These are phyloP conservation scores for Clarias macrocephalus DNA, from an alignment of 2,113 vertebrate genomes.

Conservation along the genomic window DNA sequence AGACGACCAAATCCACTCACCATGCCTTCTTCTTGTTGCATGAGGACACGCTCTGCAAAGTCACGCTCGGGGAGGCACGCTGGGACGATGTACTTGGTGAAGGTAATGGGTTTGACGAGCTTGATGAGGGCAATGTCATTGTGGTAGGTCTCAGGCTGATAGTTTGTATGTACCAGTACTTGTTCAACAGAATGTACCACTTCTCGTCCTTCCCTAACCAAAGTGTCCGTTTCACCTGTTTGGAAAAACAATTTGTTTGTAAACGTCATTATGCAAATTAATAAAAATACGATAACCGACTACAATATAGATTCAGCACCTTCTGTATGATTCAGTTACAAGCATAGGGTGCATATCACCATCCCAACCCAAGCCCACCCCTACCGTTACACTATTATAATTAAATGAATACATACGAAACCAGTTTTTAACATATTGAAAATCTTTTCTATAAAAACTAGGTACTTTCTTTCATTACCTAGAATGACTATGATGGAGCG, in stretches of 20 bases:
- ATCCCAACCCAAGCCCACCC: background rate
- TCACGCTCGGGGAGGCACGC: slow-evolving; percentile 83
- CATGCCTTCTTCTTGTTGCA: slow-evolving; percentile 71
- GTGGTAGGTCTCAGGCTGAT: slow-evolving; percentile 70
- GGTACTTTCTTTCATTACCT: slow-evolving; percentile 66
- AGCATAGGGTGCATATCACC: background rate
- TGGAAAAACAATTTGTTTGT: background rate
- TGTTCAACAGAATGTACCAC: slow-evolving; percentile 64
- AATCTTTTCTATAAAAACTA: background rate
- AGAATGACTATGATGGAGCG: slow-evolving; percentile 76
- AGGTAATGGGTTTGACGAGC: slow-evolving; percentile 76
- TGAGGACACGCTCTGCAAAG: slow-evolving; percentile 86
- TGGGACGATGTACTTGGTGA: slow-evolving; percentile 76
- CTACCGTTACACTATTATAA: background rate
- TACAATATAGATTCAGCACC: background rate
- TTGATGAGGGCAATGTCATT: slow-evolving; percentile 90
- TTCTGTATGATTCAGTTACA: background rate
- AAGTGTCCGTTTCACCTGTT: slow-evolving; percentile 81
- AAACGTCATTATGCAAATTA: background rate
- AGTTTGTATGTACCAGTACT: slow-evolving; percentile 73
- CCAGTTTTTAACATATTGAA: background rate
- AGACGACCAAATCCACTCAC: slow-evolving; percentile 89
- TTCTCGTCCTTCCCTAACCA: slow-evolving; percentile 68
- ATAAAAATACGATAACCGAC: too few species aligned
- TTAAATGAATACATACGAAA: background rate